Percentiles rank a stretch among this genome's conserved stretches.
phyloP scores from a whole-genome alignment of 1,140 invertebrate genomes.

The Penaeus indicus region DNA sequence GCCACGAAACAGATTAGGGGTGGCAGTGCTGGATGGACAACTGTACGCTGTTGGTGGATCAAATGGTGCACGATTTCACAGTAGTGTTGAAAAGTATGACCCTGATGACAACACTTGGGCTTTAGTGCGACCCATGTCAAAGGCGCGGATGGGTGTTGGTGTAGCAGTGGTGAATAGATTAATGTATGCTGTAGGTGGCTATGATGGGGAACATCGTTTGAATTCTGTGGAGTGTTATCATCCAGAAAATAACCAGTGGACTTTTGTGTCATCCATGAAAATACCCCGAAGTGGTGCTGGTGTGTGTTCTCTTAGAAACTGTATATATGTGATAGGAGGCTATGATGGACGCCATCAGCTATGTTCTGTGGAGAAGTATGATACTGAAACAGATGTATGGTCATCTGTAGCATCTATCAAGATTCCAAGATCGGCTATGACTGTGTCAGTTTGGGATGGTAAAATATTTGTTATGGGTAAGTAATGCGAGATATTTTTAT shows the following conservation, averaged over 20 bases:
- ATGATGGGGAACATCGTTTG: slow-evolving; percentile 84
- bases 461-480: slow-evolving; percentile 87
- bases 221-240: slow-evolving; percentile 91
- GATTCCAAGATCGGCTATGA: slow-evolving; percentile 84
- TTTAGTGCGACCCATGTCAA: slow-evolving; percentile 85
- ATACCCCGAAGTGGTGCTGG: slow-evolving; percentile 72
- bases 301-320: slow-evolving; percentile 83
- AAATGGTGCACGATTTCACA: slow-evolving; percentile 85
- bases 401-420: slow-evolving; percentile 79
- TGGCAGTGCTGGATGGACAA: slow-evolving; percentile 92
- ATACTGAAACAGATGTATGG: slow-evolving; percentile 83
- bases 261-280: slow-evolving; percentile 77
- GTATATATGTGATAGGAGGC: slow-evolving; percentile 88
- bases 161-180: slow-evolving; percentile 92
- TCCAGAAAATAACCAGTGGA: slow-evolving; percentile 89
- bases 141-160: slow-evolving; percentile 86
- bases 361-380: slow-evolving; percentile 84
- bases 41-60: slow-evolving; percentile 93
- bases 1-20: slow-evolving; percentile 87
- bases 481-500: slow-evolving; percentile 59
- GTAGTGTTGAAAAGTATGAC: slow-evolving; percentile 88
- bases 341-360: slow-evolving; percentile 85
- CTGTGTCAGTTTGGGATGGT: slow-evolving; percentile 83
- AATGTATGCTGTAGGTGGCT: slow-evolving; percentile 91
- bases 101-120: slow-evolving; percentile 89